Base-by-base conservation (phyloP, 2,797 vertebrate genomes). In the Crax fasciolata region DNA sequence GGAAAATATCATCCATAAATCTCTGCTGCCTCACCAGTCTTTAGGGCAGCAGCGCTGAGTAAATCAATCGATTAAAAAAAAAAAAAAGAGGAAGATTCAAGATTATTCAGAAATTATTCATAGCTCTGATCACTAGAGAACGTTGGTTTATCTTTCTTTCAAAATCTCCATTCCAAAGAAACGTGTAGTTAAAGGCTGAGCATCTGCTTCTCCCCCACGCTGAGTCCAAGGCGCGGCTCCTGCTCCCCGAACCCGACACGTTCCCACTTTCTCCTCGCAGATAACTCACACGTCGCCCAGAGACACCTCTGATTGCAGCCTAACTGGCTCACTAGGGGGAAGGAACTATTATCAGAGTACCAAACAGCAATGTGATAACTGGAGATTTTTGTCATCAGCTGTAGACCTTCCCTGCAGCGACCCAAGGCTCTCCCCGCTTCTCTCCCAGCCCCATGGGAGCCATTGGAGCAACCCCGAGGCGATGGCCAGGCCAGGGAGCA, bases 1-100 rank as follows among this genome's bases (percentile, higher is more conserved):
- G 61, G 32, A 76, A 96, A 93, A 89, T 87, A 82, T 77, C 72
- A 95, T 71, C 81, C 75, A 80, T 92, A 92, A 61, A 68, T 74
- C 52, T 57, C 84, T 49, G 6, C 39, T 84, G 70, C 84, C 59
- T 87, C 90, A 77, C 92, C 76, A 65, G 89, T 71, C 88, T 92
- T 93, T 62, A 84, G 68, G 75, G 81, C 82, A 80, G 58, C 83
- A 95, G 68, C 25, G 61, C 68, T 13, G 4, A 68, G 61, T 35
- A 77, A 89, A 78, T 80, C 78, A 77, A 71, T 68, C 73, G 16
- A 93, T 89, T 68, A n/a, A 41, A 35, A 8, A 8, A 9, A 9
- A 23, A 41, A 35, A 8, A 8, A 9, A 9, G 21, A 87, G 17
- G 28, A 90, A 84, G 25, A 58, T 6, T 57, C 19, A 65, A 63